Conservation (phyloP, 2,113 vertebrate species). For the Galbula dea region DNA sequence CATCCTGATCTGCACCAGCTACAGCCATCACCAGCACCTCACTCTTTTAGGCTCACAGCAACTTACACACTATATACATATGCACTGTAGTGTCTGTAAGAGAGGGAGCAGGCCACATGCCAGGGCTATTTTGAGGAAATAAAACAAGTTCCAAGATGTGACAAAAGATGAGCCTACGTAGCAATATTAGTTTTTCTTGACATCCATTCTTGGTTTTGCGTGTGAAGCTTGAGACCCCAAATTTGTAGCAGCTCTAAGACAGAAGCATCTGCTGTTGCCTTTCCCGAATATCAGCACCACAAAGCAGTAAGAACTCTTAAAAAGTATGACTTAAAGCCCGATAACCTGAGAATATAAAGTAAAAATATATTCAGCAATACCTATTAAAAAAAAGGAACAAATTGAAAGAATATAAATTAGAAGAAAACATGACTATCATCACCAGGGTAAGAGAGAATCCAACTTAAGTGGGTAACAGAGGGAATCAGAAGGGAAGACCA, state of each 20-base stretch:
- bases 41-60: background rate
- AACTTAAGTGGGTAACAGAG: background rate
- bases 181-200: background rate
- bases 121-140: background rate
- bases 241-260: background rate
- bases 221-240: background rate
- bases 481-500: background rate
- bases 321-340: background rate
- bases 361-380: background rate
- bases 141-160: background rate
- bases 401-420: background rate
- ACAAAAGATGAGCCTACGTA: background rate
- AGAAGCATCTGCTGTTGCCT: background rate
- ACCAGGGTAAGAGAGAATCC: background rate
- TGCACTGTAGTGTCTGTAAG: background rate
- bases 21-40: background rate
- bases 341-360: background rate
- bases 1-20: background rate
- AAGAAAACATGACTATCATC: background rate
- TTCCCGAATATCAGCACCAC: background rate
- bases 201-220: background rate
- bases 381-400: background rate
- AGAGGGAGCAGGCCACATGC: background rate
- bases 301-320: background rate
- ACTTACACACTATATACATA: too few species aligned